A percentile compares a stretch with the other conserved stretches of the same genome.
Conservation (phyloP, 2,888 invertebrate species). For the Geophilus truncorum region DNA sequence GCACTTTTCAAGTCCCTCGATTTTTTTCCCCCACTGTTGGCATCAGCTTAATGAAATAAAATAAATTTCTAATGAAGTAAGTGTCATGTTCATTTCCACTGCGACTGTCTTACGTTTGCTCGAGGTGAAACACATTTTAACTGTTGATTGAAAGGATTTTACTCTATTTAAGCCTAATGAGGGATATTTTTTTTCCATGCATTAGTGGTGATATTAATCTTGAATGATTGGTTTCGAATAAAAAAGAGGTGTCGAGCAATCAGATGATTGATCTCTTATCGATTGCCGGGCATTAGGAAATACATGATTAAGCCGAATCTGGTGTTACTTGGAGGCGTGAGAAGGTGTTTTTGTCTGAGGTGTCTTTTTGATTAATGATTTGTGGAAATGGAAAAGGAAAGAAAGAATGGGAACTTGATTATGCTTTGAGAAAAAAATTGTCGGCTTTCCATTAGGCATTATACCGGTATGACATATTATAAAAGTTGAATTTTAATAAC, state of each 20-base stretch:
- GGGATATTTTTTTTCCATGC: neutral
- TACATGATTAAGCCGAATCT: conserved; percentile 16
- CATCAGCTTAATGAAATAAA: no score
- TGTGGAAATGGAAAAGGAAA: conserved; percentile 16
- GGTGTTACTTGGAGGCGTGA: neutral
- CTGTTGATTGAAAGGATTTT: neutral
- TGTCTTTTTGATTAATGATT: conserved; percentile 27
- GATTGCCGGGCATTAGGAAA: neutral
- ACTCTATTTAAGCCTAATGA: neutral
- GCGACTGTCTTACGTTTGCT: neutral
- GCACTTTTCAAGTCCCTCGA: neutral
- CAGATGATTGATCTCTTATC: conserved; percentile 21
- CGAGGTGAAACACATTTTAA: no score
- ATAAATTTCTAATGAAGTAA: no score
- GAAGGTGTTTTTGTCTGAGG: neutral
- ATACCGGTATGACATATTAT: neutral
- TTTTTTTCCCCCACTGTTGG: no score
- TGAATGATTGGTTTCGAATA: neutral
- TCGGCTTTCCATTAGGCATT: neutral
- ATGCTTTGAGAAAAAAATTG: neutral
- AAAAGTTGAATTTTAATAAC: neutral
- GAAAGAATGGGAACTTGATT: neutral
- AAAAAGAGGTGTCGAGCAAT: neutral
- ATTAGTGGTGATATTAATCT: neutral
- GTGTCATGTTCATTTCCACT: no score